These are phyloP conservation scores for Melanotus villosus DNA, from an alignment of 2,888 invertebrate species.

Conservation along the genomic window DNA sequence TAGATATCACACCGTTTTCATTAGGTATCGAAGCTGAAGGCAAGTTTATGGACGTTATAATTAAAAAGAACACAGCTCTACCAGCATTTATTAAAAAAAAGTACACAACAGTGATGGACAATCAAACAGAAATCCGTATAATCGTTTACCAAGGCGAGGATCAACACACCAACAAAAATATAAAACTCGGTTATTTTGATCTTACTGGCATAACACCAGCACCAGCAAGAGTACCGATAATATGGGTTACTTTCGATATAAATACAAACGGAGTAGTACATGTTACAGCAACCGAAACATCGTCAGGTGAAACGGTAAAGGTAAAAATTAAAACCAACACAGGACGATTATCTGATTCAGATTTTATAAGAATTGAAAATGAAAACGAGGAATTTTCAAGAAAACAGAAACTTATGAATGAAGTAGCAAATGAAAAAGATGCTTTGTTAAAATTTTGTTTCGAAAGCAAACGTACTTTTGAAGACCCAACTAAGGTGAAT, in stretches of 20 bases:
- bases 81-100: slow-evolving; percentile 37
- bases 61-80: slow-evolving; percentile 41
- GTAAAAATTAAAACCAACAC: slow-evolving; percentile 26
- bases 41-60: slow-evolving; percentile 38
- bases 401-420: background rate
- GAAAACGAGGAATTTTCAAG: slow-evolving; percentile 13
- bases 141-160: slow-evolving; percentile 47
- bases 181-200: slow-evolving; percentile 43
- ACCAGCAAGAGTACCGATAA: slow-evolving; percentile 32
- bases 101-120: slow-evolving; percentile 40
- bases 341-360: slow-evolving; percentile 18
- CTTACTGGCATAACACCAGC: slow-evolving; percentile 36
- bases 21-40: slow-evolving; percentile 44
- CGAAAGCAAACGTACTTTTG: slow-evolving; percentile 16
- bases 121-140: slow-evolving; percentile 40
- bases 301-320: slow-evolving; percentile 8
- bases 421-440: slow-evolving; percentile 14
- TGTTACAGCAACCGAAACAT: slow-evolving; percentile 44
- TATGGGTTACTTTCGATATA: slow-evolving; percentile 41
- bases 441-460: slow-evolving; percentile 17
- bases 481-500: background rate
- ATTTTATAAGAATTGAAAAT: slow-evolving; percentile 5
- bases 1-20: slow-evolving; percentile 44
- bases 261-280: slow-evolving; percentile 41
- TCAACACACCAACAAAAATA: slow-evolving; percentile 33